Conservation (phyloP, 2,113 vertebrate species). For the Phylloscopus trochilus region DNA sequence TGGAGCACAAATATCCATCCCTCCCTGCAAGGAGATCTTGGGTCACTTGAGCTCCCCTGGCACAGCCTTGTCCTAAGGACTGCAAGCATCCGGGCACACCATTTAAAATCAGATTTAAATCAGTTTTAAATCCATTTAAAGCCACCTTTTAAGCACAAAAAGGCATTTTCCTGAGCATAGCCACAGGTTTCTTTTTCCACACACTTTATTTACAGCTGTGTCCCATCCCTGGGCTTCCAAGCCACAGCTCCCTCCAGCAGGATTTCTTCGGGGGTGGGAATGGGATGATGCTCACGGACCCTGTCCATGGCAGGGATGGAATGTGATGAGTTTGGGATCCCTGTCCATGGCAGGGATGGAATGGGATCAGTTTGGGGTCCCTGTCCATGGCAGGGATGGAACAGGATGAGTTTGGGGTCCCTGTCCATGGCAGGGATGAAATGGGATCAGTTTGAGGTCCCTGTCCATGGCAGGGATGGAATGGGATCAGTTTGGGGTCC, state of each 20-base stretch:
- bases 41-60: neutral
- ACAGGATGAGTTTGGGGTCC: neutral
- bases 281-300: neutral
- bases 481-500: neutral
- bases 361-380: neutral
- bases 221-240: neutral
- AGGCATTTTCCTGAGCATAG: neutral
- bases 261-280: neutral
- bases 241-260: neutral
- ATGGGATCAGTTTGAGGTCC: neutral
- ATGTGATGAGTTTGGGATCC: no score
- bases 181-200: neutral
- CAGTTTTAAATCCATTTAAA: neutral
- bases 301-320: neutral
- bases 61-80: neutral
- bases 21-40: neutral
- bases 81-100: neutral
- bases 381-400: neutral
- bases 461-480: neutral
- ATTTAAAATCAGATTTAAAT: fast-evolving
- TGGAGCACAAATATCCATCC: neutral
- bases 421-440: no score
- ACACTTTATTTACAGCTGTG: neutral
- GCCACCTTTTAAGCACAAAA: neutral
- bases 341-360: no score